These are phyloP conservation scores for Harpalus rubripes DNA, from an alignment of 2,888 invertebrate species.

Conservation along the genomic window DNA sequence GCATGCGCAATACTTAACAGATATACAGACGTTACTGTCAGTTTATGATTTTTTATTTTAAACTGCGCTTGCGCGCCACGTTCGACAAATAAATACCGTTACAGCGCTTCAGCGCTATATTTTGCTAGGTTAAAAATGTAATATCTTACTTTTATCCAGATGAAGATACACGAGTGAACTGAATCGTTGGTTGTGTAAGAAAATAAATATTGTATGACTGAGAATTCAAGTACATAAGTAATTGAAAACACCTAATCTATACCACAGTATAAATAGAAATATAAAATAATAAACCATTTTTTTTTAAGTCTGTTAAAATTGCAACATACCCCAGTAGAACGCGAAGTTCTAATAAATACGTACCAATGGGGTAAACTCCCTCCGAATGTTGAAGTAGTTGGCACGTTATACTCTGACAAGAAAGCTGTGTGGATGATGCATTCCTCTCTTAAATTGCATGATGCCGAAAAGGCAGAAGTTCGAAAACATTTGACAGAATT, in stretches of 20 bases:
- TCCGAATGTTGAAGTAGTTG: conserved; percentile 71
- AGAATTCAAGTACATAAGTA: not conserved
- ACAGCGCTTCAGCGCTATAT: too few species aligned
- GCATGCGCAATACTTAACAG: too few species aligned
- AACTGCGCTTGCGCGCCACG: too few species aligned
- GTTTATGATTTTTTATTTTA: too few species aligned
- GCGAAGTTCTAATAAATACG: conserved; percentile 73
- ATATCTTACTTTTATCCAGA: too few species aligned
- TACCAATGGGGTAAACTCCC: conserved; percentile 76
- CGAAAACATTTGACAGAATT: conserved; percentile 77
- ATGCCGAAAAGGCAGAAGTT: conserved; percentile 74
- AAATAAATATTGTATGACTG: too few species aligned
- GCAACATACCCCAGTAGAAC: conserved; percentile 76
- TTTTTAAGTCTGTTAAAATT: conserved; percentile 76
- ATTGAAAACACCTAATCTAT: not conserved
- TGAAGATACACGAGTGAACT: too few species aligned
- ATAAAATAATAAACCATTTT: not conserved
- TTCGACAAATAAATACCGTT: too few species aligned
- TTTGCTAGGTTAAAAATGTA: too few species aligned
- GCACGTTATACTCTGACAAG: conserved; percentile 62
- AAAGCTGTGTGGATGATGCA: conserved; percentile 78
- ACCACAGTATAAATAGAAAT: too few species aligned
- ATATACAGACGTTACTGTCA: too few species aligned
- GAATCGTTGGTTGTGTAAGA: too few species aligned
- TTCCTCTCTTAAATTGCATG: conserved; percentile 77